Base-by-base conservation (phyloP, 1,140 invertebrate genomes). In the Panagrolaimus sp. region DNA sequence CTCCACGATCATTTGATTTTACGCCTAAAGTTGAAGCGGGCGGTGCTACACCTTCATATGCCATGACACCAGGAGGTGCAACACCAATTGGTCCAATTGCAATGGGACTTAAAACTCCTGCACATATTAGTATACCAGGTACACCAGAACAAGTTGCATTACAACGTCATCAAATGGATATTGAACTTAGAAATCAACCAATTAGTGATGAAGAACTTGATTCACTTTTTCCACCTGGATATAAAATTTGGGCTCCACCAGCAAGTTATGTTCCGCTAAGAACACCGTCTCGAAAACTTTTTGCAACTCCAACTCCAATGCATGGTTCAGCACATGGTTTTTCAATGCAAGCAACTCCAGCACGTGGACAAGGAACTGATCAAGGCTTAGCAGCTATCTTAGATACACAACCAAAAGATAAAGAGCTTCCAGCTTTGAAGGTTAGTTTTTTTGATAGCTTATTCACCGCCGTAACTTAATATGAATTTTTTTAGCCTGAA, bases 91-190 rank as follows among this genome's bases (percentile, higher is more conserved):
- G 96, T 48, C 87, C 90, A 0, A 96, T 96, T 84, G 96, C 96
- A 0, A 97, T 98, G 92, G 92, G 88, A 0, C 90, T 99, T 89
- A 92, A 92, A 0, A 99, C 96, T 0, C 96, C 96, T 0, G 95
- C 93, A 0, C 93, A 93, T 0, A 90, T 91, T 69, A 61, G 75
- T 80, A 87, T 88, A 61, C 93, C 97, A 79, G 98, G 98, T 95
- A 99, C 96, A 0, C 96, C 96, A 0, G 96, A 98, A 85, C 95
- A 98, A 84, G 85, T 98, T 70, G 95, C 98, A 83, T 93, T 93
- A 0, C 97, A 93, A 84, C 89, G 94, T n/a, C 97, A 93, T 93
- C 95, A 98, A 85, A 89, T 92, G 77, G 96, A 99, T 86, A 96
- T 99, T 67, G 96, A 98, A 81, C 94, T 98, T 82, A 86, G 96